These are phyloP conservation scores for Zaprionus gabonicus DNA, from an alignment of 1,140 invertebrate species.

Conservation along the genomic window DNA sequence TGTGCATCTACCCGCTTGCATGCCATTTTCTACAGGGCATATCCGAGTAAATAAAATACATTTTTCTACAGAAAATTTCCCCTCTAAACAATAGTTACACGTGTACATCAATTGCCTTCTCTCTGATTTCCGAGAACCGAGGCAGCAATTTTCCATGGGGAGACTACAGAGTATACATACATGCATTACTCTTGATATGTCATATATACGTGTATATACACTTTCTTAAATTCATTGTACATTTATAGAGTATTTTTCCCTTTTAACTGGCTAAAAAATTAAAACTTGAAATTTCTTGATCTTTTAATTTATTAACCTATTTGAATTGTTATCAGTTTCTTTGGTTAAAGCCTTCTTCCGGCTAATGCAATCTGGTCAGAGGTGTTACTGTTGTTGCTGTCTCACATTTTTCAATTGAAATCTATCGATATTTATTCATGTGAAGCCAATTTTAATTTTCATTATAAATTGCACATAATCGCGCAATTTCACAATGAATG, in stretches of 20 bases:
- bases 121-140: not conserved
- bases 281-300: not conserved
- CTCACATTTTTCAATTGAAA: conserved; percentile 12
- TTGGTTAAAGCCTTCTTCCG: not conserved
- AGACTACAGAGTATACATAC: no score
- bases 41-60: not conserved
- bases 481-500: conserved; percentile 33
- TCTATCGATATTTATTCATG: not conserved
- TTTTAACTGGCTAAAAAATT: no score
- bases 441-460: conserved; percentile 17
- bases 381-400: not conserved
- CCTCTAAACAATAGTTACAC: not conserved
- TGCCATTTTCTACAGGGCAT: not conserved
- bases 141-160: not conserved
- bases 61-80: not conserved
- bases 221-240: no score
- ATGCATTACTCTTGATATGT: no score
- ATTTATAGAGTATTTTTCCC: no score
- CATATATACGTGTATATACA: no score
- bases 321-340: not conserved
- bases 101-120: not conserved
- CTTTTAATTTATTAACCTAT: not conserved
- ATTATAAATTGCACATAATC: conserved; percentile 53
- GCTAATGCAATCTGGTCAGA: conserved; percentile 13
- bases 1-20: no score